Evolutionary conservation across 2,888 invertebrate genomes (phyloP).

Genomic region (Atrina japonica): DNA sequence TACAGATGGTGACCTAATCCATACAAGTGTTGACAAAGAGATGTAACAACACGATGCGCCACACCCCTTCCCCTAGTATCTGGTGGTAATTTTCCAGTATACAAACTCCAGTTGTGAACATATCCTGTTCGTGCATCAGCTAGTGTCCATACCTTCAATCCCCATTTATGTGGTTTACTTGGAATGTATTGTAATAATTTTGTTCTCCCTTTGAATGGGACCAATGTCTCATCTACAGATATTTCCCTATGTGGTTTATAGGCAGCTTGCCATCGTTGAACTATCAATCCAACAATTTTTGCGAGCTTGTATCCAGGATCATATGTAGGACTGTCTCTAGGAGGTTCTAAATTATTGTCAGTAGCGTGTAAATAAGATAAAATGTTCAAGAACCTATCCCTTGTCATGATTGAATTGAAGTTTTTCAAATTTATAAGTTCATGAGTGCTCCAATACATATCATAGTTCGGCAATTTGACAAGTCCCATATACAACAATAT

Average conservation of each 20-base stretch:
- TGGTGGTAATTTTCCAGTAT: conserved; percentile 25
- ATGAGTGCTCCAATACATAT: too few relatives aligned
- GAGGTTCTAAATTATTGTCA: neutral
- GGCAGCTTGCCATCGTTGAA: conserved; percentile 1
- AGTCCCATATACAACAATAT: too few relatives aligned
- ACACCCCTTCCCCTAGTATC: neutral
- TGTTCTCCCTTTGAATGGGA: conserved; percentile 12
- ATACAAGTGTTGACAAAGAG: too few relatives aligned
- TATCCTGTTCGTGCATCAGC: conserved; percentile 27
- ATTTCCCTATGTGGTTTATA: conserved; percentile 7
- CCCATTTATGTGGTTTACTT: conserved; percentile 23
- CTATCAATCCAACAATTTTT: conserved; percentile 3
- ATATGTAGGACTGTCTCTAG: neutral
- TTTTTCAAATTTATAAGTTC: too few relatives aligned
- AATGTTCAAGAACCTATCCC: neutral
- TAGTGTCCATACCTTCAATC: conserved; percentile 35
- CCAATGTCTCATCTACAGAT: conserved; percentile 1
- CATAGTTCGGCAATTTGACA: too few relatives aligned
- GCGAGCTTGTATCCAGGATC: conserved; percentile 13
- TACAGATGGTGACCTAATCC: too few relatives aligned
- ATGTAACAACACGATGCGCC: neutral
- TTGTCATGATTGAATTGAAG: too few relatives aligned
- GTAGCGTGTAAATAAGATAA: neutral
- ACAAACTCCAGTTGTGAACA: conserved; percentile 27
- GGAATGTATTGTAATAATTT: conserved; percentile 8